Evolutionary conservation across 2,113 vertebrate species (phyloP).

Genomic region (Vidua chalybeata): DNA sequence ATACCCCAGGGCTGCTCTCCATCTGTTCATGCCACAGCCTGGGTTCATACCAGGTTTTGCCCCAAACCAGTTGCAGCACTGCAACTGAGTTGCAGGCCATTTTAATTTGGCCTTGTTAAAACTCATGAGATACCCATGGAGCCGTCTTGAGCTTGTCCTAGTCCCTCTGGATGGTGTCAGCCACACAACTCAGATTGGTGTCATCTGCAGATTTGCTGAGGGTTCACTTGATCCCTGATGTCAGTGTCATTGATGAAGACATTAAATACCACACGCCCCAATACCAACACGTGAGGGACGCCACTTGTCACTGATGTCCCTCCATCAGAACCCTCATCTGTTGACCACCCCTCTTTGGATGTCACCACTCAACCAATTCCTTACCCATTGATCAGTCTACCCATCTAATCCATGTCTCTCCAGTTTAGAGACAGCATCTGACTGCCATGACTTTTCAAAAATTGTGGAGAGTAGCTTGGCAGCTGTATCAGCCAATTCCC

Average conservation of each 20-base stretch:
- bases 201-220: neutral
- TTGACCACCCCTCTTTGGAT: neutral
- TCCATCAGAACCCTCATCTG: neutral
- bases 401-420: neutral
- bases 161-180: neutral
- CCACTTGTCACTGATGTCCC: neutral
- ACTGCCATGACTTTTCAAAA: neutral
- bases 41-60: rapidly evolving
- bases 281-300: neutral
- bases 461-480: neutral
- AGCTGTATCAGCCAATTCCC: neutral
- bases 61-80: rapidly evolving
- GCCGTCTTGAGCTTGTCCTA: neutral
- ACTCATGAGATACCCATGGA: neutral
- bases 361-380: neutral
- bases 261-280: neutral
- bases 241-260: neutral
- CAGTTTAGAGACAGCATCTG: neutral
- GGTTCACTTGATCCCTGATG: neutral
- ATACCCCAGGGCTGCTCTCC: no score
- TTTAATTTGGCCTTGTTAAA: neutral
- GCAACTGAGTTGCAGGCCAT: neutral
- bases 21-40: neutral
- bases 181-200: neutral
- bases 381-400: neutral